Percentiles rank a stretch among this genome's conserved stretches.
Conservation (phyloP, 2,797 vertebrate species). For the Capromys pilorides region DNA sequence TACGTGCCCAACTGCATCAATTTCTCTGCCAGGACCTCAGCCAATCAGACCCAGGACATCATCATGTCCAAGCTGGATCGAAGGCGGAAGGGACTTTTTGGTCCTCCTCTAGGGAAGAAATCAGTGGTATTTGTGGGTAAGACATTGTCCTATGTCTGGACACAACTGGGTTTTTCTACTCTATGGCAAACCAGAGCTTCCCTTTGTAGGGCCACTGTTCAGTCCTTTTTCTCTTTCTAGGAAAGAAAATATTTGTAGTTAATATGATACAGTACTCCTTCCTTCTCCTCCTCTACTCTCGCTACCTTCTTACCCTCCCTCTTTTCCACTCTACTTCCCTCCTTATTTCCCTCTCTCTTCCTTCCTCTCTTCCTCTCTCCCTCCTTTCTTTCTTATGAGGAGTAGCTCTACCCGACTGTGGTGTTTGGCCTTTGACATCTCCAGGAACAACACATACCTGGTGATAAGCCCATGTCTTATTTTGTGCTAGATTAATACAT, state of each 20-base stretch:
- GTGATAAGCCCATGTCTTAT: not conserved
- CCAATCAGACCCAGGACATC: constrained; percentile 95
- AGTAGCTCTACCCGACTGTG: not conserved
- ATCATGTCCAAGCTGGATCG: constrained; percentile 95
- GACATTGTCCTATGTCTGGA: not conserved
- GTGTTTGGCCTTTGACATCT: not conserved
- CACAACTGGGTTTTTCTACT: not conserved
- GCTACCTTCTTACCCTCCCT: no score
- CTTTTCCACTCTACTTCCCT: not conserved
- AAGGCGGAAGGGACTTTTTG: constrained; percentile 92
- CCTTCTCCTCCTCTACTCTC: not conserved
- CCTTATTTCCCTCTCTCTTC: not conserved
- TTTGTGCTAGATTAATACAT: not conserved
- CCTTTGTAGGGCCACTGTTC: not conserved
- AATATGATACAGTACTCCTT: not conserved
- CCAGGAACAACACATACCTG: not conserved
- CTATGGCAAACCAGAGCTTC: not conserved
- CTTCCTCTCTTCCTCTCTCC: not conserved
- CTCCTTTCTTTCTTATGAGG: not conserved
- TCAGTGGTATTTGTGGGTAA: constrained; percentile 95
- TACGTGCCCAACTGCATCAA: constrained; percentile 93
- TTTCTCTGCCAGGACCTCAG: constrained; percentile 95
- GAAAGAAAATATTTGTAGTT: constrained; percentile 8
- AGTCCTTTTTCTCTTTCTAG: not conserved
- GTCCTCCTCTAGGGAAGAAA: constrained; percentile 92